Evolutionary conservation across 2,888 invertebrate genomes (phyloP).

Genomic region (Eristalis tenax): DNA sequence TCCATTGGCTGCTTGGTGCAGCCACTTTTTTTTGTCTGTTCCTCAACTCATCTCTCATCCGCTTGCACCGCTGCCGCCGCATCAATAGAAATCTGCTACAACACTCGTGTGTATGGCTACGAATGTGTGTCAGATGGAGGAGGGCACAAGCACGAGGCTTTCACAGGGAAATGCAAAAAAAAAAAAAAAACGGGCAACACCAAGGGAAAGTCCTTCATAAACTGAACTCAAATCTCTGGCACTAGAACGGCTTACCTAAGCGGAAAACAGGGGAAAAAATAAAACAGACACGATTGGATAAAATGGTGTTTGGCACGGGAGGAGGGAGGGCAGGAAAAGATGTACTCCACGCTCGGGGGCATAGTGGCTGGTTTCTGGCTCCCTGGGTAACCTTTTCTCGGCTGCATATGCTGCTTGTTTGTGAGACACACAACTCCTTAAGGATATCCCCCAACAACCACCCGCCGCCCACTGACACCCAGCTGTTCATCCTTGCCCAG

Average conservation of each 20-base stretch:
- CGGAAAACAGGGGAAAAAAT: conserved; percentile 29
- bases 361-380: conserved; percentile 44
- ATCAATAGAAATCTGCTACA: conserved; percentile 50
- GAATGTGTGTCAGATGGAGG: conserved; percentile 56
- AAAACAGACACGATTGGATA: background rate
- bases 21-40: background rate
- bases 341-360: conserved; percentile 18
- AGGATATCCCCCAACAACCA: conserved; percentile 46
- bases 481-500: background rate
- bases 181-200: conserved; percentile 25
- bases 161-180: conserved; percentile 41
- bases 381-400: conserved; percentile 57
- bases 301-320: too few relatives aligned
- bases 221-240: conserved; percentile 68
- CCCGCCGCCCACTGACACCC: background rate
- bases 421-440: conserved; percentile 61
- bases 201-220: conserved; percentile 66
- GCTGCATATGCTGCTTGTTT: conserved; percentile 66
- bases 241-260: conserved; percentile 71
- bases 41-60: conserved; percentile 3
- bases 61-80: background rate
- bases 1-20: background rate
- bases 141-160: conserved; percentile 57
- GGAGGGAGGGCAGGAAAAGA: background rate
- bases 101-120: conserved; percentile 23